phyloP scores from a whole-genome alignment of 2,888 invertebrate genomes.

The Scaeva pyrastri region DNA sequence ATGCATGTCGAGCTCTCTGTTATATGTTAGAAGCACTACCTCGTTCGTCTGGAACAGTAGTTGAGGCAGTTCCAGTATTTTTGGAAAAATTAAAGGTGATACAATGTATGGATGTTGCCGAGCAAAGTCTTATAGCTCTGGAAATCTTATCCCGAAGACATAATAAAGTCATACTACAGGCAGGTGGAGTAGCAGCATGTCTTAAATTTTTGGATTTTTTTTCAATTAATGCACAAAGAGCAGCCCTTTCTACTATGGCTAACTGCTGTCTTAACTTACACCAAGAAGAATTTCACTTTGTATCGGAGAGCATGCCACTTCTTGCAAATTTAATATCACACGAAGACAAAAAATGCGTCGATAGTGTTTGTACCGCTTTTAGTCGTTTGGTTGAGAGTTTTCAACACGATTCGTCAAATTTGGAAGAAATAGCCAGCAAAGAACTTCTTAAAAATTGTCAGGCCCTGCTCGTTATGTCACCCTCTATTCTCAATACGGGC shows the following conservation, averaged over 20 bases:
- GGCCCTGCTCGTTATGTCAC: constrained; percentile 95
- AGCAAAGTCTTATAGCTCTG: constrained; percentile 98
- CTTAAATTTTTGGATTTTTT: constrained; percentile 99
- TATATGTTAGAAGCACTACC: constrained; percentile 99
- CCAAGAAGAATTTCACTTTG: constrained; percentile 96
- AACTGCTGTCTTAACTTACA: constrained; percentile 98
- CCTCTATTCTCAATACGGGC: constrained; percentile 96
- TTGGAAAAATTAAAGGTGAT: constrained; percentile 98
- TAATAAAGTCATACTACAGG: constrained; percentile 97
- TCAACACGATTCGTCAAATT: constrained; percentile 94
- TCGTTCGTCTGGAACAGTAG: constrained; percentile 97
- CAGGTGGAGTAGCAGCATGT: constrained; percentile 97
- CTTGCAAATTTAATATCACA: constrained; percentile 92
- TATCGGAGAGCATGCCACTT: constrained; percentile 93
- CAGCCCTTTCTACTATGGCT: constrained; percentile 97
- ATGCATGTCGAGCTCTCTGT: constrained; percentile 98
- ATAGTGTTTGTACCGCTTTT: constrained; percentile 98
- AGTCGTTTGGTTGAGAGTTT: constrained; percentile 98
- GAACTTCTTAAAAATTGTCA: constrained; percentile 96
- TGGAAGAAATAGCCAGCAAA: constrained; percentile 95
- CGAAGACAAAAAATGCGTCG: constrained; percentile 99
- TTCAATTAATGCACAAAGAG: constrained; percentile 98
- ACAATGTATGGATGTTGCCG: constrained; percentile 99
- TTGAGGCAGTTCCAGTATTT: constrained; percentile 98
- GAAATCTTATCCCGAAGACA: constrained; percentile 98